Evolutionary conservation across 2,797 vertebrate genomes (phyloP).

Genomic region (Setipinna tenuifilis): DNA sequence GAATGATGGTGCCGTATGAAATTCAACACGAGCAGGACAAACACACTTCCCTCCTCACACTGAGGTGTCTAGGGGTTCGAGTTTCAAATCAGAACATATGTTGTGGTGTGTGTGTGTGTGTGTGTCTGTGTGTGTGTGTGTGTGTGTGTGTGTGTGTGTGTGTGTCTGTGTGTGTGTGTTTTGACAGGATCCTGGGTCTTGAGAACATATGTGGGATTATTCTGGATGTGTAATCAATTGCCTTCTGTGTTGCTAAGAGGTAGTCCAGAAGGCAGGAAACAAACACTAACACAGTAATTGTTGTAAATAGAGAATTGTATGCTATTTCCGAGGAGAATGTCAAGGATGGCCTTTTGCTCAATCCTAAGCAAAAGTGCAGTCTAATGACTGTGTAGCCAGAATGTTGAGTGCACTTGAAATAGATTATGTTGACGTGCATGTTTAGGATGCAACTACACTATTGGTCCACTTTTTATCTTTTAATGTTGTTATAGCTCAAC

Average conservation of each 20-base stretch:
- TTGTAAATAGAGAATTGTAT: neutral
- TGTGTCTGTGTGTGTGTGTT: neutral
- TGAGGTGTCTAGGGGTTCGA: neutral
- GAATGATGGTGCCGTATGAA: conserved; percentile 6
- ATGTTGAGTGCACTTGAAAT: neutral
- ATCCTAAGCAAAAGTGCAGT: neutral
- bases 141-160: too few species aligned
- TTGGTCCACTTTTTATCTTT: too few species aligned
- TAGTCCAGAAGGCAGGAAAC: neutral
- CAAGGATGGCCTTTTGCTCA: neutral
- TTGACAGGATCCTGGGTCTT: neutral
- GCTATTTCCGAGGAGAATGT: neutral
- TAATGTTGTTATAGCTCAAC: too few species aligned
- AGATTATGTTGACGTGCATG: neutral
- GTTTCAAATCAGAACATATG: neutral
- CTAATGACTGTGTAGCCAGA: neutral
- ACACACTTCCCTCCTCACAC: neutral
- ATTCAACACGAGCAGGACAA: conserved; percentile 20
- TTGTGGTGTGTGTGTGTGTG: neutral
- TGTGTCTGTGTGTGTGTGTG: neutral
- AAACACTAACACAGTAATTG: neutral
- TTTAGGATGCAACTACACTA: neutral
- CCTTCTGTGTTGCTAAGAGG: neutral
- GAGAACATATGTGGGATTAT: neutral
- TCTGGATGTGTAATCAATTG: neutral